A percentile compares a stretch with the other conserved stretches of the same genome.
phyloP scores from a whole-genome alignment of 2,113 vertebrate genomes.

The Peromyscus californicus region DNA sequence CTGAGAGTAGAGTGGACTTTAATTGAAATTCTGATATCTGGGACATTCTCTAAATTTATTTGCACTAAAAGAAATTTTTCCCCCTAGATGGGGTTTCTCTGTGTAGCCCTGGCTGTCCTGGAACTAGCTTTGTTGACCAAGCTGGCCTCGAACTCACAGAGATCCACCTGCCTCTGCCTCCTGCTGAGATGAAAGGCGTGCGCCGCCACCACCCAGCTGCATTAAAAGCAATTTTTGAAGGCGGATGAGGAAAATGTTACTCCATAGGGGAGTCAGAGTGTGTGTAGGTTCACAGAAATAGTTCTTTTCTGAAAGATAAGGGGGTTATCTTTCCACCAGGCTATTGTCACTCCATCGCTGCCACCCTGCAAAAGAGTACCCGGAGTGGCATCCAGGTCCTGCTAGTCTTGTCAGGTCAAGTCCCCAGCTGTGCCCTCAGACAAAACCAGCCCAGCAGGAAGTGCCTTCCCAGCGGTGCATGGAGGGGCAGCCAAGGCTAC shows the following conservation, averaged over 20 bases:
- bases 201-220: not conserved
- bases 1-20: not conserved
- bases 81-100: not conserved
- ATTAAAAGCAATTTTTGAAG: not conserved
- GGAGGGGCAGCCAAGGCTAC: not conserved
- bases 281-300: not conserved
- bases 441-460: rapidly evolving
- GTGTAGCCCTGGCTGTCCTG: not conserved
- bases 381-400: not conserved
- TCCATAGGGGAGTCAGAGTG: not conserved
- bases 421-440: not conserved
- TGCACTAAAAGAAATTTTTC: not conserved
- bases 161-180: not conserved
- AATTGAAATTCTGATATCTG: not conserved
- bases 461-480: not conserved
- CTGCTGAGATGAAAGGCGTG: not conserved
- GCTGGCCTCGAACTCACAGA: not conserved
- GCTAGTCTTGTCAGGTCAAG: not conserved
- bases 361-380: not conserved
- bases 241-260: not conserved
- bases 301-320: no score
- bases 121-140: not conserved
- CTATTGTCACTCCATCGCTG: no score
- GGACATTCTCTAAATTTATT: not conserved
- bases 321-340: not conserved